phyloP scores from a whole-genome alignment of 2,888 invertebrate species.

The Pseudococcus viburni region DNA sequence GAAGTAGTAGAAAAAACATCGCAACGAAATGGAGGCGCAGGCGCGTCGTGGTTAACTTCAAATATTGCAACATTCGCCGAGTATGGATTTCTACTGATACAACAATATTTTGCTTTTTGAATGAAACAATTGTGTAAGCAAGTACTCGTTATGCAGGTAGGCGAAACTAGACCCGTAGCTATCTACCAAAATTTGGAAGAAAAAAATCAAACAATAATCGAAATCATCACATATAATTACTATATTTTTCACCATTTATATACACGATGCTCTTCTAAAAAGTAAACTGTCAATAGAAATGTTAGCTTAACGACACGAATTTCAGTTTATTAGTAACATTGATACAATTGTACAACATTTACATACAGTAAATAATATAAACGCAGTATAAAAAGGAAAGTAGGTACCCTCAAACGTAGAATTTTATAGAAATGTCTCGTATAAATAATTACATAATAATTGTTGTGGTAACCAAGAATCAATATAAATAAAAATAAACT shows the following conservation, averaged over 20 bases:
- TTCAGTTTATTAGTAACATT: constrained; percentile 43
- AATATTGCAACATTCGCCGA: not conserved
- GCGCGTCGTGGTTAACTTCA: not conserved
- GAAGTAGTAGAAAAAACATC: not conserved
- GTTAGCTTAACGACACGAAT: constrained; percentile 58
- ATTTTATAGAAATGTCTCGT: constrained; percentile 55
- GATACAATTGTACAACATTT: constrained; percentile 60
- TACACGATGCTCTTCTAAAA: constrained; percentile 62
- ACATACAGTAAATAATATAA: constrained; percentile 60
- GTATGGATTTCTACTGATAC: not conserved
- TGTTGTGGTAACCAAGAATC: constrained; percentile 58
- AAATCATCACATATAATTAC: constrained; percentile 32
- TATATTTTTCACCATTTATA: constrained; percentile 59
- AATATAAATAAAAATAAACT: constrained; percentile 49
- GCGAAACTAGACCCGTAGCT: too few species aligned
- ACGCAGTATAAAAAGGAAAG: constrained; percentile 63
- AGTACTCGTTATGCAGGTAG: not conserved
- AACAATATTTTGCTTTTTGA: not conserved
- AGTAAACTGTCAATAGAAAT: constrained; percentile 59
- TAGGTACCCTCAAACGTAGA: constrained; percentile 60
- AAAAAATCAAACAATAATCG: not conserved
- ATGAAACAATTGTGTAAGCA: not conserved
- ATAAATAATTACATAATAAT: constrained; percentile 57
- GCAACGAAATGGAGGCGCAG: not conserved
- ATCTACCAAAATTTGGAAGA: not conserved